A percentile compares a stretch with the other conserved stretches of the same genome.
These are phyloP conservation scores for Danio rerio DNA, from an alignment of 2,113 vertebrate species.

Conservation along the genomic window DNA sequence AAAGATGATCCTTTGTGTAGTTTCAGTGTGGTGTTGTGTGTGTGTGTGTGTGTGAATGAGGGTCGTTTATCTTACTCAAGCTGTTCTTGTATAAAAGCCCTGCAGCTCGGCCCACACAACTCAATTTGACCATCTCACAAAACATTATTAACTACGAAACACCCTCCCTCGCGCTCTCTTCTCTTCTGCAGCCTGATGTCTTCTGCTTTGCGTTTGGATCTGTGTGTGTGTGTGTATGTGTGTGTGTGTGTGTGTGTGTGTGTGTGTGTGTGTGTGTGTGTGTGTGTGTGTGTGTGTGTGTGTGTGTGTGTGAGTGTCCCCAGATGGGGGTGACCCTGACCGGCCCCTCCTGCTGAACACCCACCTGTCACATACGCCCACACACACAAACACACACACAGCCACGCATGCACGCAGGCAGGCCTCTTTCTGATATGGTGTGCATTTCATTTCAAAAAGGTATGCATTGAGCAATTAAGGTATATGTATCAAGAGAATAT, in stretches of 20 bases:
- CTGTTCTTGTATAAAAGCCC: conserved; percentile 92
- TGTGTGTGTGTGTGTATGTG: not conserved
- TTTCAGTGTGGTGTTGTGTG: conserved; percentile 30
- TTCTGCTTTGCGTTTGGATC: conserved; percentile 30
- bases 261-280: conserved; percentile 20
- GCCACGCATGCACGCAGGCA: conserved; percentile 47
- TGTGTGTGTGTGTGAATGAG: conserved; percentile 79
- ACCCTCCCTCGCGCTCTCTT: conserved; percentile 43
- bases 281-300: conserved; percentile 10
- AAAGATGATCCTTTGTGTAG: not conserved
- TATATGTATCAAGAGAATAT: too few species aligned
- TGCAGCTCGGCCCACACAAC: conserved; percentile 87
- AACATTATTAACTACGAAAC: conserved; percentile 74
- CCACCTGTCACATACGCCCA: conserved; percentile 76
- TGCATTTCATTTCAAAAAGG: too few species aligned
- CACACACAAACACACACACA: conserved; percentile 59
- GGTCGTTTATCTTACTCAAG: conserved; percentile 95
- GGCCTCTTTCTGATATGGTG: too few species aligned
- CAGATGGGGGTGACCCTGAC: conserved; percentile 79
- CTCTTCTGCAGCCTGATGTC: conserved; percentile 56
- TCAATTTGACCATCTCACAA: conserved; percentile 84
- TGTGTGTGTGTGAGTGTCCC: conserved; percentile 52
- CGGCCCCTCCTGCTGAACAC: conserved; percentile 79
- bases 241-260: conserved; percentile 26
- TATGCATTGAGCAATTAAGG: too few species aligned